Base-by-base conservation (phyloP, 2,888 invertebrate species). In the Eristalis tenax region DNA sequence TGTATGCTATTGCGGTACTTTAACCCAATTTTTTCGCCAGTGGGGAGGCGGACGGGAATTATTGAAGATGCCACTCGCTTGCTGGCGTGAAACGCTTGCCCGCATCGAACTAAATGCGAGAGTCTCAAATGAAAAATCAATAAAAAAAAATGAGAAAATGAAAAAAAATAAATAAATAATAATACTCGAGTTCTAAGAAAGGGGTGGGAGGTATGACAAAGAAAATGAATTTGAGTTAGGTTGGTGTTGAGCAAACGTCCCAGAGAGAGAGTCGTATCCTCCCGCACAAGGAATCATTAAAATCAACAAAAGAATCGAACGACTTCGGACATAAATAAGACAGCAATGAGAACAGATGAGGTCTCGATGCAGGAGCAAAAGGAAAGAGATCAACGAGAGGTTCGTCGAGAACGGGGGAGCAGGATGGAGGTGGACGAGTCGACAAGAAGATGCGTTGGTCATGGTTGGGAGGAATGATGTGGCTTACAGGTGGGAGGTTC, bases 41-140 rank as follows among this genome's bases (percentile, higher is more conserved):
- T 23, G 66, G 61, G 43, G 66, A n/a, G 56, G 77, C 61, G 63
- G 79, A 56, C 75, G 74, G 75, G 79, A 71, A 83, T 78, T 75
- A 79, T 79, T 71, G 26, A 87, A 87, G 79, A 86, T 83, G 83
- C 23, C 71, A 66, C 64, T 78, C 50, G n/a, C 13, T 40, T 1
- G 3, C 40, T 11, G 13, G 40, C 5, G 13, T n/a, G 15, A 43
- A 4, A 2, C 23, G 22, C 23, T 2, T n/a, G n/a, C 26, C 26
- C 57, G 11, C 10, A 11, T 57, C 43, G n/a, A n/a, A 43, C 50
- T 50, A 18, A 70, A 70, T 78, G 70, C 35, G 64, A 70, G 66
- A 23, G 64, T 61, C 76, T 79, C 68, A 68, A 83, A 79, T 79
- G 64, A 63, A 83, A 76, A 87, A 84, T 84, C 84, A 84, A 84